Percentiles rank a stretch among this genome's conserved stretches.
These are phyloP conservation scores for Theristicus caerulescens DNA, from an alignment of 2,113 vertebrate genomes.

Conservation along the genomic window DNA sequence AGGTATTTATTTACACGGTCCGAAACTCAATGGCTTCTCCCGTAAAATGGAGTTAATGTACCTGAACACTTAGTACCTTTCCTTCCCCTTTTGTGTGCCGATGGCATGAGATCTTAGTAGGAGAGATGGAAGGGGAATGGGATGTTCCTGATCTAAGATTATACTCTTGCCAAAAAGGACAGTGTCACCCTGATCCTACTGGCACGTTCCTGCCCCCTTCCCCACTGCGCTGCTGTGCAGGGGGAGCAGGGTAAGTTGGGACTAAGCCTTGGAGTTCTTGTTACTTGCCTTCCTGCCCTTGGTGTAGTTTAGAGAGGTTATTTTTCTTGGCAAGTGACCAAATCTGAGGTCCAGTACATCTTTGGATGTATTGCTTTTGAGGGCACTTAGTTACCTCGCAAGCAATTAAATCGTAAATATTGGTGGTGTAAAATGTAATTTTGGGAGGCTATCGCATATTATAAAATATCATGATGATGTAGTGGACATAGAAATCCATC, in stretches of 20 bases:
- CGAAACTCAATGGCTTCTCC: background rate
- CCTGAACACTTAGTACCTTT: background rate
- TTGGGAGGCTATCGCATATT: background rate
- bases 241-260: background rate
- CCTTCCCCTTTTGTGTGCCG: background rate
- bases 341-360: background rate
- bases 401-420: background rate
- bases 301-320: background rate
- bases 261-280: background rate
- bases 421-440: background rate
- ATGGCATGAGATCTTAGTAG: background rate
- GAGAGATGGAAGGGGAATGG: background rate
- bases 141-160: background rate
- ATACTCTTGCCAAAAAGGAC: background rate
- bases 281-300: background rate
- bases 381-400: background rate
- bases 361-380: background rate
- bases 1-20: slow-evolving; percentile 6
- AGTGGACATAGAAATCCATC: background rate
- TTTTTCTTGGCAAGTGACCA: background rate
- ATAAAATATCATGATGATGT: rapidly evolving
- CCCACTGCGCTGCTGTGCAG: rapidly evolving
- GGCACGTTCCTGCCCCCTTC: background rate
- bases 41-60: background rate
- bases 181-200: background rate